Base-by-base conservation (phyloP, 1,140 invertebrate species). In the Papilio machaon region DNA sequence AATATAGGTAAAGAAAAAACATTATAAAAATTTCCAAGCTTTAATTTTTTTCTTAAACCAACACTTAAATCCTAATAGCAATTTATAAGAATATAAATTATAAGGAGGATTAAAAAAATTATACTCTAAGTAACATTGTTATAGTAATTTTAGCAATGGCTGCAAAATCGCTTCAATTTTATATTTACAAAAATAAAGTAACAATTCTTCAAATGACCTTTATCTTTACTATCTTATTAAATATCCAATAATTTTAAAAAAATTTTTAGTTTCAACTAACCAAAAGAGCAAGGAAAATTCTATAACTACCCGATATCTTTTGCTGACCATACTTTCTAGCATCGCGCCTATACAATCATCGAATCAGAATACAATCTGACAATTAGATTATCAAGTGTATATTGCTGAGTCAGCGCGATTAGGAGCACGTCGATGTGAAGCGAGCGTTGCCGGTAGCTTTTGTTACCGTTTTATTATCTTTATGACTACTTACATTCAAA, bases 361-460 rank as follows among this genome's bases (percentile, higher is more conserved):
- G 86, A 91, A 89, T 89, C 88, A 88, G 85, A 89, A 89, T 89
- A 91, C 84, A 88, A 89, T 85, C 89, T 88, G 87, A 91, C 91
- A 93, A 92, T 91, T 91, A 91, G 89, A 91, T 91, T 91, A 90
- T 87, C 85, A 83, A 82, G 30, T 79, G 81, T 47, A 83, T 88
- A 90, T 74, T 83, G 88, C 87, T 77, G 58, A 85, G 86, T 92
- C 91, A 93, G 89, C 83, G 52, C 85, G 82, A 81, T 82, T 82
- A 85, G 80, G 80, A 73, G 77, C 80, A 89, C 88, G 85, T 90
- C 79, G 23, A 38, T 77, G 81, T 76, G 82, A 81, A 81, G 77
- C 84, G 84, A 85, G 78, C 82, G 79, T 83, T 86, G 83, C 73
- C 85, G 82, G 87, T 84, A 85, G 85, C 84, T 82, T 83, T 81